A percentile compares a stretch with the other conserved stretches of the same genome.
Evolutionary conservation across 2,797 vertebrate genomes (phyloP).

Genomic region (Squalus acanthias): DNA sequence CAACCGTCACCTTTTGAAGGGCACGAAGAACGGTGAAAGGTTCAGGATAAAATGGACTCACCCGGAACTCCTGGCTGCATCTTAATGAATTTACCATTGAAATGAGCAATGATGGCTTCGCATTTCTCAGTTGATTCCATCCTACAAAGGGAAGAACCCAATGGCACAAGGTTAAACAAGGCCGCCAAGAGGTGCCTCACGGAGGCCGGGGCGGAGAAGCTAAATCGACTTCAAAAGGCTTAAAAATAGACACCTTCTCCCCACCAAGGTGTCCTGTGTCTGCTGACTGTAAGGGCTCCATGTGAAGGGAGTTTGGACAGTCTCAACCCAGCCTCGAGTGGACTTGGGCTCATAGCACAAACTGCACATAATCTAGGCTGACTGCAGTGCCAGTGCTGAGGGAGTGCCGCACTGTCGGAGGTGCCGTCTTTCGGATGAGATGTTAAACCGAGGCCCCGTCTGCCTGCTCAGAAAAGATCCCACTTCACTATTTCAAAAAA

Average conservation of each 20-base stretch:
- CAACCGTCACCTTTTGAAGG: not conserved
- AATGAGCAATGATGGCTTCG: conserved; percentile 90
- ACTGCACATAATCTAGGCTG: not conserved
- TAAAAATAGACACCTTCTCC: no score
- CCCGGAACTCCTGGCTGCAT: conserved; percentile 84
- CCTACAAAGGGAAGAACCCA: conserved; percentile 51
- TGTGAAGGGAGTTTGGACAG: not conserved
- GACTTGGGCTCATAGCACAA: not conserved
- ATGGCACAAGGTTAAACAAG: not conserved
- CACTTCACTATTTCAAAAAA: no score
- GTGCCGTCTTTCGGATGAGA: not conserved
- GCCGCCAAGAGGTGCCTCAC: not conserved
- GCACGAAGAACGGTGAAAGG: not conserved
- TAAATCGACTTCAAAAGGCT: not conserved
- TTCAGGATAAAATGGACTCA: conserved; percentile 46
- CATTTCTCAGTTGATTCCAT: conserved; percentile 97
- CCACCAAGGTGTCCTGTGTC: not conserved
- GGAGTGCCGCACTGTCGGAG: not conserved
- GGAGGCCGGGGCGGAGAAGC: not conserved
- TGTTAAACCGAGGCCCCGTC: no score
- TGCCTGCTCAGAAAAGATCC: no score
- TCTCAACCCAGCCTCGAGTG: not conserved
- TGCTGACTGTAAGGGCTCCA: not conserved
- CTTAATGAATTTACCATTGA: conserved; percentile 93
- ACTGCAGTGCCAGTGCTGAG: not conserved